Evolutionary conservation across 2,888 invertebrate species (phyloP).

Genomic region (Acrobasis consociella): DNA sequence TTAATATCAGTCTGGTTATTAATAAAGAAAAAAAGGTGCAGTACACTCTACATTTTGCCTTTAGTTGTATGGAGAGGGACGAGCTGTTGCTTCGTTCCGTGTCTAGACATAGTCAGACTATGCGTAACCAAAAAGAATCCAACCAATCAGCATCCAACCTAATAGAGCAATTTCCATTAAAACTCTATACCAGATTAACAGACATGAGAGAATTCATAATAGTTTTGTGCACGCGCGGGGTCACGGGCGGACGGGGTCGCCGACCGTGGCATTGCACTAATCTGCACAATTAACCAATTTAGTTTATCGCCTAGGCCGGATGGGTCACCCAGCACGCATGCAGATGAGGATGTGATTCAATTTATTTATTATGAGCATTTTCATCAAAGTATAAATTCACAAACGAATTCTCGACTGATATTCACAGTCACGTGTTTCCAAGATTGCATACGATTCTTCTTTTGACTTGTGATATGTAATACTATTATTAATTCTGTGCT

Average conservation of each 20-base stretch:
- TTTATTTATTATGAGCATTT: background rate
- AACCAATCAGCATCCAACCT: background rate
- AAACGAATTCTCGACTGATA: no score
- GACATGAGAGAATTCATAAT: conserved; percentile 18
- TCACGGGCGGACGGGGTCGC: conserved; percentile 22
- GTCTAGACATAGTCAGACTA: no score
- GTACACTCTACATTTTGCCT: no score
- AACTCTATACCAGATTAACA: conserved; percentile 15
- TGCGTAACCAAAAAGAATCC: no score
- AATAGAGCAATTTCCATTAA: conserved; percentile 11
- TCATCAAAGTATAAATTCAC: background rate
- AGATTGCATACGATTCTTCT: no score
- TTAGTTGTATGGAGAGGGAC: no score
- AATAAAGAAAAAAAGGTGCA: no score
- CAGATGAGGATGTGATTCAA: background rate
- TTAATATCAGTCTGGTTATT: no score
- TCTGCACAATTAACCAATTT: conserved; percentile 30
- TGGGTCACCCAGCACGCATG: background rate
- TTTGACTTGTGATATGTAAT: no score
- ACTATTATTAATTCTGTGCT: no score
- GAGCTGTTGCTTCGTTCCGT: no score
- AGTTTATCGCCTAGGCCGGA: conserved; percentile 18
- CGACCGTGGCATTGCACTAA: conserved; percentile 25
- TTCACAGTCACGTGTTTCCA: no score
- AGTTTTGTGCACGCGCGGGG: conserved; percentile 22